phyloP scores from a whole-genome alignment of 2,888 invertebrate genomes.

The Dynastes grantii region DNA sequence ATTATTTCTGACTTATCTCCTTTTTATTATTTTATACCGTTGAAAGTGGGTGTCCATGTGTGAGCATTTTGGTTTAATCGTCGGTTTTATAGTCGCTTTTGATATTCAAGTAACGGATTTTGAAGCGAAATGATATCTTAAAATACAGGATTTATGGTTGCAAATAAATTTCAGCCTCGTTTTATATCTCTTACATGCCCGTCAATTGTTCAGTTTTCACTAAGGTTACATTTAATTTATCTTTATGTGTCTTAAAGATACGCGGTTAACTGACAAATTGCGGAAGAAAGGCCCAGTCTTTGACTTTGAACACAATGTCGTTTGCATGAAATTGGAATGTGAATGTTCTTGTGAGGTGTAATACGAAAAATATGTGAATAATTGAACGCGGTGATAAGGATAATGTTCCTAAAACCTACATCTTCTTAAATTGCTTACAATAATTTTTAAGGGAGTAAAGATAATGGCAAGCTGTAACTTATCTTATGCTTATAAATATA shows the following conservation, averaged over 20 bases:
- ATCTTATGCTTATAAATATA: too few relatives aligned
- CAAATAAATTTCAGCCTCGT: constrained; percentile 14
- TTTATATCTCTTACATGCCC: background rate
- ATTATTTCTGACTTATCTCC: constrained; percentile 1
- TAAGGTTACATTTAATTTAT: constrained; percentile 7
- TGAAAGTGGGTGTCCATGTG: constrained; percentile 10
- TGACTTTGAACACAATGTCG: background rate
- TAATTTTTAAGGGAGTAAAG: too few relatives aligned
- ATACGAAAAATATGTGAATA: too few relatives aligned
- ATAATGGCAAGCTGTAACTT: too few relatives aligned
- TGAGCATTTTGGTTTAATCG: constrained; percentile 20
- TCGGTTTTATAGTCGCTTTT: constrained; percentile 14
- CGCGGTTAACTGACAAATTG: background rate
- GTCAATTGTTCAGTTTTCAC: constrained; percentile 12
- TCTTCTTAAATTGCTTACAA: too few relatives aligned
- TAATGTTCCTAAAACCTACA: too few relatives aligned
- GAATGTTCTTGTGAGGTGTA: too few relatives aligned
- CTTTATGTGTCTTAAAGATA: constrained; percentile 5
- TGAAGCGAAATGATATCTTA: constrained; percentile 5
- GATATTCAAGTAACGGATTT: constrained; percentile 30
- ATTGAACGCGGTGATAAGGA: too few relatives aligned
- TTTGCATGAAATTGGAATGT: too few relatives aligned
- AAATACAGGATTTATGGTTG: constrained; percentile 37
- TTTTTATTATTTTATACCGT: constrained; percentile 20
- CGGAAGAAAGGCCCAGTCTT: background rate